Base-by-base conservation (phyloP, 2,797 vertebrate species). In the Alcedo quadribrachys region DNA sequence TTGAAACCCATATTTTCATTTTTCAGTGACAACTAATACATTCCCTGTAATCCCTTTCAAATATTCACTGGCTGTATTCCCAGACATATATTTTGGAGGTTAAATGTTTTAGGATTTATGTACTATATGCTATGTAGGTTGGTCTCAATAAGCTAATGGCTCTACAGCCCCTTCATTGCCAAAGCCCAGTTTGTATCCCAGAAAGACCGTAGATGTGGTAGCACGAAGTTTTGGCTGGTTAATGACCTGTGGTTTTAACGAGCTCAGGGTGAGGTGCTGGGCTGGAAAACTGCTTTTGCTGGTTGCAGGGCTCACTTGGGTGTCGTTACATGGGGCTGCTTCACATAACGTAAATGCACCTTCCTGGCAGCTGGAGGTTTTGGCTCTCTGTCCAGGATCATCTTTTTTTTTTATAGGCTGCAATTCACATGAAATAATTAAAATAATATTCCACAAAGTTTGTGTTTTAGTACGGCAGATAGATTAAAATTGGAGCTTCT, bases 71-170 rank as follows among this genome's bases (percentile, higher is more conserved):
- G 88, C 85, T 85, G 15, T 27, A 57, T 93, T 89, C 90, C 93
- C 92, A 94, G 96, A 78, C 90, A 83, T 85, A 75, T 63, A 91
- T 94, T 96, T 90, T 93, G 95, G 92, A 94, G 88, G 94, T 94
- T 95, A 95, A 95, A 87, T 71, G 81, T 73, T 68, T 85, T 81
- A 90, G 89, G 79, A 85, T 95, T 95, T 95, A 92, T 93, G 62
- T 90, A 53, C 79, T 68, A 1, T 61, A 1, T 82, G 21, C 81
- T 65, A 1, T 32, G 40, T 43, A 81, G 89, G 55, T 53, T 3
- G 22, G 50, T 33, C 42, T 77, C 75, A 77, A 17, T 12, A 45
- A 82, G 33, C 27, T 30, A 15, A 9, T 68, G 51, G 57, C 68
- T 81, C 12, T 40, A 27, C 3, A 3, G 68, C 16, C 53, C 45